Base-by-base conservation (phyloP, 2,888 invertebrate genomes). In the Tortrix viridana region DNA sequence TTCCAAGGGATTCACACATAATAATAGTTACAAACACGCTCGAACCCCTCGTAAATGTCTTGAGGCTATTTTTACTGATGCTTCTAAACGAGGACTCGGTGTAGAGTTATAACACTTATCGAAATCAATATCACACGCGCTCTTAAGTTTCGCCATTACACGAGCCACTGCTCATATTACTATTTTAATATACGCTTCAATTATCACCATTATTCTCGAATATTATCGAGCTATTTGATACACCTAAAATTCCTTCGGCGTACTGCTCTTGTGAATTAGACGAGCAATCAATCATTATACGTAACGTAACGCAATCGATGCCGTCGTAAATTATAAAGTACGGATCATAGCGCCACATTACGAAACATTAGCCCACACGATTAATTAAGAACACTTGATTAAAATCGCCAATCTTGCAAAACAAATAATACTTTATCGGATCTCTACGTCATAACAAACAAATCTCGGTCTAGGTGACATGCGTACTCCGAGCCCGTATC, bases 381-480 rank as follows among this genome's bases (percentile, higher is more conserved):
- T 63, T 63, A 63, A 63, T 53, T 58, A 48, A 63, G 19, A 63
- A 47, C 20, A 52, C 44, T 56, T 62, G 46, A 46, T 57, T 62
- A 46, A 57, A 63, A 53, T 58, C 43, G 57, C 52, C 63, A 63
- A 63, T 71, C 69, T 60, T 62, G 58, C 62, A 69, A 66, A 66
- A 65, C 68, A 69, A 71, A 71, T 60, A 67, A 74, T 74, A 76
- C 76, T 77, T 78, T 75, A 70, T 71, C 74, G 77, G 76, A 75
- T 63, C 65, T 23, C 68, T 71, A 82, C 82, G 85, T 86, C 84
- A 88, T 80, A 73, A 77, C 72, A 84, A 79, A 88, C 83, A 89
- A 91, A 91, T 91, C 91, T 85, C 82, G 77, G 80, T 82, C 76
- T 76, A 76, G 75, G 78, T 85, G 82, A 85, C 86, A 86, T 79